phyloP scores from a whole-genome alignment of 2,113 vertebrate species.

The Nyctereutes procyonoides region DNA sequence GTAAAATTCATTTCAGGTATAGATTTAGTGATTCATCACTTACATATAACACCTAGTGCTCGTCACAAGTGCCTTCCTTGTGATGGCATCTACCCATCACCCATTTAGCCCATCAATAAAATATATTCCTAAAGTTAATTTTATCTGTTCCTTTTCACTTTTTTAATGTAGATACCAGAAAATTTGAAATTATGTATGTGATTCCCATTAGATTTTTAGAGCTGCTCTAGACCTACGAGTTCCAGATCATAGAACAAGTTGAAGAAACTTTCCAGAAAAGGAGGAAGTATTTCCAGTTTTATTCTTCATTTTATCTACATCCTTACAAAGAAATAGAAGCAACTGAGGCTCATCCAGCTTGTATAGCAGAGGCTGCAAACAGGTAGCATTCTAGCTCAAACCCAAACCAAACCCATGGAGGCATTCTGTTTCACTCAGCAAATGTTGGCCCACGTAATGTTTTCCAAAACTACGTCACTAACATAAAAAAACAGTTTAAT shows the following conservation, averaged over 20 bases:
- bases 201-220: not conserved
- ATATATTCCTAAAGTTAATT: not conserved
- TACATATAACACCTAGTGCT: not conserved
- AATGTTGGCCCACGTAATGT: not conserved
- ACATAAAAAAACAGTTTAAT: not conserved
- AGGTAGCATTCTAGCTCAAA: not conserved
- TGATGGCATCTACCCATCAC: not conserved
- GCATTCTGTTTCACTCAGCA: not conserved
- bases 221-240: not conserved
- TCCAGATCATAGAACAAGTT: not conserved
- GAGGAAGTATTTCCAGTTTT: slow-evolving; percentile 3
- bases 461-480: not conserved
- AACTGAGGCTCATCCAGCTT: not conserved
- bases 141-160: not conserved
- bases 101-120: not conserved
- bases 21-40: not conserved
- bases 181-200: not conserved
- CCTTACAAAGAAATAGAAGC: not conserved
- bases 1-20: not conserved
- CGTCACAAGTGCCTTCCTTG: not conserved
- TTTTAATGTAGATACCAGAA: not conserved
- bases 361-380: not conserved
- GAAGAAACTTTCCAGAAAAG: not conserved
- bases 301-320: not conserved
- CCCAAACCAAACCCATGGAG: not conserved